A percentile compares a stretch with the other conserved stretches of the same genome.
phyloP scores from a whole-genome alignment of 1,140 invertebrate genomes.

The Trypoxylus dichotomus region DNA sequence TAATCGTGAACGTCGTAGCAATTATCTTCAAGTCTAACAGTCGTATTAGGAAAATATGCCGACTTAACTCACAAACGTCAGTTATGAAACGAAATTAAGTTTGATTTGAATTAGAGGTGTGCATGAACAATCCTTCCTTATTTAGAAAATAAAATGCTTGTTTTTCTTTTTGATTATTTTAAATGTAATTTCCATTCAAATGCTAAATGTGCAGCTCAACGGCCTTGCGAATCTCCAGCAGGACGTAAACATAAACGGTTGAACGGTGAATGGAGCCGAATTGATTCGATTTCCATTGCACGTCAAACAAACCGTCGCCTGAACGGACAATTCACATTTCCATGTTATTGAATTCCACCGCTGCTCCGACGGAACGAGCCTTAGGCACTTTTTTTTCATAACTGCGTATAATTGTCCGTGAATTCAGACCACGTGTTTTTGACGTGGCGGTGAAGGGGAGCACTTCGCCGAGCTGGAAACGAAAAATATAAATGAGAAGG shows the following conservation, averaged over 20 bases:
- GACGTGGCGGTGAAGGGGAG: neutral
- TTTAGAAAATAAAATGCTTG: too few species aligned
- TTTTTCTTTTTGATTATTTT: too few species aligned
- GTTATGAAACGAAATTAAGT: too few species aligned
- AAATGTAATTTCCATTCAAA: too few species aligned
- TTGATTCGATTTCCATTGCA: conserved; percentile 35
- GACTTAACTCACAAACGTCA: too few species aligned
- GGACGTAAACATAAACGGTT: neutral
- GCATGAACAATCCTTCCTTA: too few species aligned
- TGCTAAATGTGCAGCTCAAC: neutral
- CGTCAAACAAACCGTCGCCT: conserved; percentile 31
- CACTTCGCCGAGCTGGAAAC: neutral
- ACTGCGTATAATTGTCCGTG: conserved; percentile 29
- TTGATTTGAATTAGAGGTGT: too few species aligned
- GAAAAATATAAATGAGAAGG: conserved; percentile 15
- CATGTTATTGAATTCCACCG: conserved; percentile 35
- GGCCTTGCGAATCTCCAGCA: neutral
- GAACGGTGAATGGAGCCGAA: neutral
- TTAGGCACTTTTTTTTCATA: conserved; percentile 30
- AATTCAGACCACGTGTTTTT: conserved; percentile 27
- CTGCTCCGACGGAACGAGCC: conserved; percentile 4
- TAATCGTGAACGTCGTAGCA: too few species aligned
- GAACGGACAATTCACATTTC: conserved; percentile 36
- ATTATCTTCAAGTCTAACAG: too few species aligned
- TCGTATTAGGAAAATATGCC: too few species aligned